These are phyloP conservation scores for Cryptoblepharus egeriae DNA, from an alignment of 2,797 vertebrate genomes.

Conservation along the genomic window DNA sequence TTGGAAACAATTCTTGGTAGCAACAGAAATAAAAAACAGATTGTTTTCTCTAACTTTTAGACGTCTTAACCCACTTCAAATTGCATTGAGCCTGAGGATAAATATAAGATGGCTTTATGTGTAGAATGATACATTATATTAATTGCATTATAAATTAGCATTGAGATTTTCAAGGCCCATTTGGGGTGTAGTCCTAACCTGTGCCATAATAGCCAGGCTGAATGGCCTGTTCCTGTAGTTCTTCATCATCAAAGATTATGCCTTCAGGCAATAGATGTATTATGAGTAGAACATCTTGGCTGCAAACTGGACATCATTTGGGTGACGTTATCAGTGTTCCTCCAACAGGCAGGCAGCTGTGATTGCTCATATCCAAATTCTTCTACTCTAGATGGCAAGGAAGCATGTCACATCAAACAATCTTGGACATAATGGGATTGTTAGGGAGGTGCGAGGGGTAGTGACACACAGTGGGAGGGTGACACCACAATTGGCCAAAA, in stretches of 20 bases:
- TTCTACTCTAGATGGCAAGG: background rate
- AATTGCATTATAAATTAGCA: slow-evolving; percentile 41
- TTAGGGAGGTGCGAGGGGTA: no score
- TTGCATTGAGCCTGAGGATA: slow-evolving; percentile 65
- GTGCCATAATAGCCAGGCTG: no score
- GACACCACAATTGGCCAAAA: no score
- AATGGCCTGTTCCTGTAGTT: no score
- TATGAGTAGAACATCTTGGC: background rate
- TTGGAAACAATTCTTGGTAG: slow-evolving; percentile 15
- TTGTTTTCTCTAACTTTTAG: slow-evolving; percentile 44
- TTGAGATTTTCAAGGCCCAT: slow-evolving; percentile 18
- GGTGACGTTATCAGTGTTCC: no score
- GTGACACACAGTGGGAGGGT: no score
- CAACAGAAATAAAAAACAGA: background rate
- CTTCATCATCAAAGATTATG: background rate
- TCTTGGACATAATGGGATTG: no score
- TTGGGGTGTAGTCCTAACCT: background rate
- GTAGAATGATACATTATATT: slow-evolving; percentile 55
- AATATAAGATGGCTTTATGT: slow-evolving; percentile 52
- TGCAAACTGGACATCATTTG: background rate
- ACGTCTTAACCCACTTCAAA: slow-evolving; percentile 50
- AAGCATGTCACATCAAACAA: background rate
- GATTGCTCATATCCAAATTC: background rate
- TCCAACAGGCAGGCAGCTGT: background rate
- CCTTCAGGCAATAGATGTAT: background rate